Conservation (phyloP, 2,113 vertebrate species). For the Emydura subglobosa region DNA sequence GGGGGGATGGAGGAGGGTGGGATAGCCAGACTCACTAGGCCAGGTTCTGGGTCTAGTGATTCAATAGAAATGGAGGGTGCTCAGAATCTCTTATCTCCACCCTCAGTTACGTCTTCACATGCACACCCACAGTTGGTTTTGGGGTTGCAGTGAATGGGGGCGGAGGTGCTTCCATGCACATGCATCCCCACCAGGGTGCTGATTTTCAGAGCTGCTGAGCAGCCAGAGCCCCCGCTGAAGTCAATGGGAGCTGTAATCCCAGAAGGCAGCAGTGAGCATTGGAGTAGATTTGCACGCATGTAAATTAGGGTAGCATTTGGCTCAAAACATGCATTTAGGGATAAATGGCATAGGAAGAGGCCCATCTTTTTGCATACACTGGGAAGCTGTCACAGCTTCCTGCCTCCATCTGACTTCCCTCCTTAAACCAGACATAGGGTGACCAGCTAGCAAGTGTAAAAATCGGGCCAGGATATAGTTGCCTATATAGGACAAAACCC, state of each 20-base stretch:
- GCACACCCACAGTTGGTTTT: neutral
- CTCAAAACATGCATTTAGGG: neutral
- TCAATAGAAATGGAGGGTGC: neutral
- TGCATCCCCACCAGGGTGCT: neutral
- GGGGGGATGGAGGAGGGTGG: neutral
- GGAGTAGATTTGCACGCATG: neutral
- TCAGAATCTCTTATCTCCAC: neutral
- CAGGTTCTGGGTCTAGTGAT: neutral
- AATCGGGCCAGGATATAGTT: neutral
- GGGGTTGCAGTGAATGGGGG: neutral
- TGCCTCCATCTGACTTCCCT: neutral
- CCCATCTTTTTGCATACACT: neutral
- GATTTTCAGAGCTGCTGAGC: neutral
- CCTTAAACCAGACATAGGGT: neutral
- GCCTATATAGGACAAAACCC: neutral
- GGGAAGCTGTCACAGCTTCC: neutral
- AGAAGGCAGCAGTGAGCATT: neutral
- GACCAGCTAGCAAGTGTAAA: neutral
- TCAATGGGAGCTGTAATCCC: neutral
- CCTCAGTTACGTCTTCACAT: rapidly evolving
- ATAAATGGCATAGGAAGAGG: neutral
- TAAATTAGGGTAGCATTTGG: neutral
- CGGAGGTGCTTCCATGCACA: neutral
- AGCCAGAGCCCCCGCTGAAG: neutral
- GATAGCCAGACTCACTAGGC: neutral